A percentile compares a stretch with the other conserved stretches of the same genome.
phyloP scores from a whole-genome alignment of 2,888 invertebrate species.

The Ornithoptera priamus region DNA sequence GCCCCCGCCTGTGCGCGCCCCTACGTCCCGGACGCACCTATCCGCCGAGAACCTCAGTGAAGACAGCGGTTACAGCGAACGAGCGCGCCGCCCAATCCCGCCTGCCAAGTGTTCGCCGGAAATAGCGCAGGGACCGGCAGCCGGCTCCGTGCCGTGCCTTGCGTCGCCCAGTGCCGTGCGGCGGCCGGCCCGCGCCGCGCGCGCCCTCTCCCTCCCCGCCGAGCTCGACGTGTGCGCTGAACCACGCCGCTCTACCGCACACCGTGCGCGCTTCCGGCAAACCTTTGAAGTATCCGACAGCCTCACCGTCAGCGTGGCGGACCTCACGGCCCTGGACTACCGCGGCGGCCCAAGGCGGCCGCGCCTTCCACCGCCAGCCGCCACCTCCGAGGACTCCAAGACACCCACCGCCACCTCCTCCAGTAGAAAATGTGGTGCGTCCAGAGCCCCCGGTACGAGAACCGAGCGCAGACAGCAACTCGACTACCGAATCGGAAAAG shows the following conservation, averaged over 20 bases:
- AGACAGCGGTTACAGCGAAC: slow-evolving; percentile 88
- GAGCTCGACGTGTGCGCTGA: slow-evolving; percentile 83
- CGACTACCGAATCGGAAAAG: slow-evolving; percentile 72
- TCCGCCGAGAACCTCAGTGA: slow-evolving; percentile 90
- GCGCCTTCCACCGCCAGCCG: slow-evolving; percentile 65
- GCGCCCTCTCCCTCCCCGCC: slow-evolving; percentile 81
- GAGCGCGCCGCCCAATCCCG: slow-evolving; percentile 64
- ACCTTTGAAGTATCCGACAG: slow-evolving; percentile 70
- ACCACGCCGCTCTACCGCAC: slow-evolving; percentile 55
- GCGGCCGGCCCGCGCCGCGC: slow-evolving; percentile 62
- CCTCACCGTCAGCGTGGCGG: slow-evolving; percentile 82
- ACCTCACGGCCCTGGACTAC: slow-evolving; percentile 81
- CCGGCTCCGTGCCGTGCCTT: slow-evolving; percentile 69
- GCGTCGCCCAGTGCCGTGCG: slow-evolving; percentile 57
- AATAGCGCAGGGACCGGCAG: slow-evolving; percentile 57
- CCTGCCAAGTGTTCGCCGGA: slow-evolving; percentile 53
- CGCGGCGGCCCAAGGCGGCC: slow-evolving; percentile 60
- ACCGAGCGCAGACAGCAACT: slow-evolving; percentile 71
- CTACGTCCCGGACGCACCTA: slow-evolving; percentile 73
- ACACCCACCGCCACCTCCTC: slow-evolving; percentile 47
- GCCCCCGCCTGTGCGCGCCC: slow-evolving; percentile 58
- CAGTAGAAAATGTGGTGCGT: slow-evolving; percentile 28
- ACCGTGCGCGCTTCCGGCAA: slow-evolving; percentile 70
- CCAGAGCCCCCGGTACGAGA: slow-evolving; percentile 56
- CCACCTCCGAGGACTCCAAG: slow-evolving; percentile 46